These are phyloP conservation scores for Luperina nickerlii DNA, from an alignment of 2,888 invertebrate species.

Conservation along the genomic window DNA sequence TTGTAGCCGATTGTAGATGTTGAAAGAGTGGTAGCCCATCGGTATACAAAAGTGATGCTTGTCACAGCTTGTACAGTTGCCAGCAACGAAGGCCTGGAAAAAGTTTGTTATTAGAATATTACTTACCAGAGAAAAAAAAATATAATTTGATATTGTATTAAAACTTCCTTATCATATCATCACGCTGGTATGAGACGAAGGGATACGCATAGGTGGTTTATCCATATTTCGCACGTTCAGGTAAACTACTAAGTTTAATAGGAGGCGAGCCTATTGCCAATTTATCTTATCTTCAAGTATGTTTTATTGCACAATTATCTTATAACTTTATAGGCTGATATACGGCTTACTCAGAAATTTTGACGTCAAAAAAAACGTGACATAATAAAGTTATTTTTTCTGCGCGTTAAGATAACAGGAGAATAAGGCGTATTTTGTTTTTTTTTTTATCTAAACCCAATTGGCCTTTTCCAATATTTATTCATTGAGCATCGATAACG, in stretches of 20 bases:
- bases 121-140: not conserved
- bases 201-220: not conserved
- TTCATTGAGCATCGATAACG: slow-evolving; percentile 15
- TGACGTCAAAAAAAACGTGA: slow-evolving; percentile 37
- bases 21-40: slow-evolving; percentile 92
- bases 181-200: not conserved
- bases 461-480: slow-evolving; percentile 28
- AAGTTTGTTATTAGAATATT: not conserved
- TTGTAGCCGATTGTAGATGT: slow-evolving; percentile 88
- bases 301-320: slow-evolving; percentile 8
- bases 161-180: not conserved
- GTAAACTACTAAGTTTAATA: not conserved
- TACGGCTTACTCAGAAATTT: slow-evolving; percentile 13
- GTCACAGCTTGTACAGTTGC: slow-evolving; percentile 93
- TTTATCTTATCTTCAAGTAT: slow-evolving; percentile 11
- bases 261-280: not conserved
- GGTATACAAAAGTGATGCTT: slow-evolving; percentile 92
- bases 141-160: not conserved
- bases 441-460: slow-evolving; percentile 17
- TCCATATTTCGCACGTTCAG: not conserved
- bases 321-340: not conserved
- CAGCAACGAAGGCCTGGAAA: slow-evolving; percentile 92
- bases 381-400: slow-evolving; percentile 14
- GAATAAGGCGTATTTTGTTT: slow-evolving; percentile 19
- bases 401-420: slow-evolving; percentile 17